Conservation (phyloP, 2,888 invertebrate species). For the Nymphalis urticae region DNA sequence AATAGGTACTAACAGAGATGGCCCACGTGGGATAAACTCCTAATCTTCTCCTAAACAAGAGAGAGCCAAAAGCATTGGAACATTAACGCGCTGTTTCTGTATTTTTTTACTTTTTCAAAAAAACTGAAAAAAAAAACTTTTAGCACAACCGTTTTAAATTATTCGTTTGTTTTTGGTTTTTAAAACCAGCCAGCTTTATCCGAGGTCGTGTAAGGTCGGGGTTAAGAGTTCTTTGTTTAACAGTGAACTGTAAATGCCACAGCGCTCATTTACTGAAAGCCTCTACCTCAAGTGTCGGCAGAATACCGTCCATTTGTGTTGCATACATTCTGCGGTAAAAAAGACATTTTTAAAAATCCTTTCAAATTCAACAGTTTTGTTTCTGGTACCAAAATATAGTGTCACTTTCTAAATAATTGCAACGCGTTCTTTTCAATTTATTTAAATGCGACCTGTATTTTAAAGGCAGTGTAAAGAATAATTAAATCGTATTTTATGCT, state of each 20-base stretch:
- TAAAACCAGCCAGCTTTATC: conserved; percentile 9
- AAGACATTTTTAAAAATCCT: conserved; percentile 17
- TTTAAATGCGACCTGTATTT: conserved; percentile 1
- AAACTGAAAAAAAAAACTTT: too few relatives aligned
- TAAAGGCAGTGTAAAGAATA: neutral
- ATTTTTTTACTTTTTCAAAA: too few relatives aligned
- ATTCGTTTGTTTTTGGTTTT: neutral
- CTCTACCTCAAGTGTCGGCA: conserved; percentile 56
- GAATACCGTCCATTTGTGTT: conserved; percentile 59
- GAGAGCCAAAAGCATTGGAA: too few relatives aligned
- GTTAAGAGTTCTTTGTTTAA: conserved; percentile 62
- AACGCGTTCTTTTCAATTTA: neutral
- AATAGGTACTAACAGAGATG: too few relatives aligned
- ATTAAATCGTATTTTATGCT: neutral
- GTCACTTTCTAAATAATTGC: conserved; percentile 2
- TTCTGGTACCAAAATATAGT: conserved; percentile 3
- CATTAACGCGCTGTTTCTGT: too few relatives aligned
- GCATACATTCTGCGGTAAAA: conserved; percentile 33
- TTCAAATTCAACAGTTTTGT: conserved; percentile 13
- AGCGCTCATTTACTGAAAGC: conserved; percentile 35
- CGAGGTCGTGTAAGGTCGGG: conserved; percentile 41
- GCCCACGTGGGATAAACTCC: too few relatives aligned
- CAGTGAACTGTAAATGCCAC: conserved; percentile 36
- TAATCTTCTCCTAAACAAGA: too few relatives aligned
- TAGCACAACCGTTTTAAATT: neutral